Conservation (phyloP, 2,888 invertebrate species). For the Bellardia bayeri region DNA sequence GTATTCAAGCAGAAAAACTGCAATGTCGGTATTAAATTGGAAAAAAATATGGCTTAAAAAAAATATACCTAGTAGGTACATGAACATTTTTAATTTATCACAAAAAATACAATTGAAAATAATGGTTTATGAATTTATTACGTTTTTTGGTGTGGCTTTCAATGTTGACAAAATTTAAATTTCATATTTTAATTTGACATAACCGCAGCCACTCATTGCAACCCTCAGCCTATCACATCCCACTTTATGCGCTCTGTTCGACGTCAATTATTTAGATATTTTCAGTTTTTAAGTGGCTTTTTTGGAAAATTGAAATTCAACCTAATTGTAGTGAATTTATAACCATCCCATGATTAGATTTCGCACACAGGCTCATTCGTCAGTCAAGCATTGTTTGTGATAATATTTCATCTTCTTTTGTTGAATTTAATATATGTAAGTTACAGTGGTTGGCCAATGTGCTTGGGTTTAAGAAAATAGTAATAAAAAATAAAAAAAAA, state of each 20-base stretch:
- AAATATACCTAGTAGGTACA: background rate
- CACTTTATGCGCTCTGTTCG: background rate
- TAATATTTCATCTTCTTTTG: slow-evolving; percentile 58
- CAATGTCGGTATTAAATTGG: slow-evolving; percentile 72
- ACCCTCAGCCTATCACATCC: background rate
- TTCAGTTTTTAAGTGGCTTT: slow-evolving; percentile 72
- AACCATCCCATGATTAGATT: slow-evolving; percentile 74
- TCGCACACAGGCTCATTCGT: slow-evolving; percentile 68
- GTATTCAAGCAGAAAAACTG: slow-evolving; percentile 81
- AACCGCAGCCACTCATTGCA: background rate
- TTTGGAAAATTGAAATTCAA: slow-evolving; percentile 81
- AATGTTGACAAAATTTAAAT: slow-evolving; percentile 25
- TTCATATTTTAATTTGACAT: slow-evolving; percentile 26
- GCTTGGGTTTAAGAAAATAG: background rate
- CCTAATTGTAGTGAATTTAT: slow-evolving; percentile 83
- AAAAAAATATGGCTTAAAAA: slow-evolving; percentile 30
- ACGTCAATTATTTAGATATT: slow-evolving; percentile 71
- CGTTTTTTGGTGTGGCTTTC: background rate
- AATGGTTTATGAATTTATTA: slow-evolving; percentile 39
- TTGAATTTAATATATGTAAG: slow-evolving; percentile 55
- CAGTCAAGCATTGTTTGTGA: slow-evolving; percentile 75
- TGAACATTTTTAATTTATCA: slow-evolving; percentile 3
- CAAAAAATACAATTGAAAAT: background rate
- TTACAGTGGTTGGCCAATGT: slow-evolving; percentile 20
- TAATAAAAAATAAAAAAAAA: no score